These are phyloP conservation scores for Xylophagus ater DNA, from an alignment of 2,888 invertebrate species.

Conservation along the genomic window DNA sequence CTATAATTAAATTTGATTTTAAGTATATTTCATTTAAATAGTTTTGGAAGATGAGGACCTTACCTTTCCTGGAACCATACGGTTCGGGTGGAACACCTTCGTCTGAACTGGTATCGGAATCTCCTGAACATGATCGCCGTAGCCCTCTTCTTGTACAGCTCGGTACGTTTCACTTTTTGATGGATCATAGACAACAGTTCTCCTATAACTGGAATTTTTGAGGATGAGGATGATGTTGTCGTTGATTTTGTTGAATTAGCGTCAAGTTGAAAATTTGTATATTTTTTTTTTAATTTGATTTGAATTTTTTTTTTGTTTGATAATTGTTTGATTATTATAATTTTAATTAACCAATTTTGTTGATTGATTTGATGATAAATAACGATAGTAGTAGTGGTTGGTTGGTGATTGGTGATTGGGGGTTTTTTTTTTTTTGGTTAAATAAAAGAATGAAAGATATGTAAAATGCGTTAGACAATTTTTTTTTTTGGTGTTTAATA, in stretches of 20 bases:
- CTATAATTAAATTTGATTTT: conserved; percentile 13
- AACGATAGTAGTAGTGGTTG: not conserved
- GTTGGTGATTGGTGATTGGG: not conserved
- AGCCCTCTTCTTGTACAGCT: conserved; percentile 68
- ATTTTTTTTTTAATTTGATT: not conserved
- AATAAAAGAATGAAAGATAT: not conserved
- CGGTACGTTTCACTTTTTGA: conserved; percentile 80
- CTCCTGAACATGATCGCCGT: conserved; percentile 54
- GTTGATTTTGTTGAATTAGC: not conserved
- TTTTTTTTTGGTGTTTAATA: not conserved
- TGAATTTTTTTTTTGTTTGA: not conserved
- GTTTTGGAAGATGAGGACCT: conserved; percentile 25
- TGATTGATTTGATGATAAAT: no score
- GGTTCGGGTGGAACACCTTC: conserved; percentile 58
- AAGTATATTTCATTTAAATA: conserved; percentile 1
- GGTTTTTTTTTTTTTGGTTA: not conserved
- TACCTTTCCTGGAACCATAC: conserved; percentile 47
- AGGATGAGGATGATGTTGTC: not conserved
- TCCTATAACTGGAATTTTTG: conserved; percentile 44
- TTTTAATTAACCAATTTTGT: no score
- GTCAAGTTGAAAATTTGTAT: not conserved
- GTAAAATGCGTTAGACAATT: conserved; percentile 1
- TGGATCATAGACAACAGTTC: conserved; percentile 71
- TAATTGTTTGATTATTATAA: conserved; percentile 1
- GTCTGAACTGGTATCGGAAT: conserved; percentile 59